Base-by-base conservation (phyloP, 1,140 invertebrate genomes). In the Camponotus vicinus region DNA sequence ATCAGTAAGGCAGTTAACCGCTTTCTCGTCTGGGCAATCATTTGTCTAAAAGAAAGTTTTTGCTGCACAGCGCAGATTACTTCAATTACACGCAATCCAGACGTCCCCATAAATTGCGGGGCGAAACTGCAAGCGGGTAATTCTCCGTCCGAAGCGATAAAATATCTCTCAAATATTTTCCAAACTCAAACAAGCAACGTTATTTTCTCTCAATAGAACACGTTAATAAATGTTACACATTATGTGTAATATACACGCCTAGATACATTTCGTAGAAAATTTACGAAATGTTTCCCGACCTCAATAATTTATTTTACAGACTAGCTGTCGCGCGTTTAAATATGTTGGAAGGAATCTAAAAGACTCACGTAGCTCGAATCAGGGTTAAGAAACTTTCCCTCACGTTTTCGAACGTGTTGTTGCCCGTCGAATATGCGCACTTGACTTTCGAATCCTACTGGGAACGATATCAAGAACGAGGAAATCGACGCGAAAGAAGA, bases 41-140 rank as follows among this genome's bases (percentile, higher is more conserved):
- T 75, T 83, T 83, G 79, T 75, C 79, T 75, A 37, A 75, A 75
- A 83, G 69, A 61, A 83, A 83, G 64, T 83, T 83, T 75, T 83
- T 75, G 69, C 40, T 21, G 40, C 55, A 18, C 52, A 27, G 66
- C 37, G 78, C 32, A 83, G 79, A 75, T 83, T 63, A 83, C 79
- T 83, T 83, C 55, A 75, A 83, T 75, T 82, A 73, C 55, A 75
- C 55, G 79, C 79, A 59, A 61, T 63, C 55, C 18, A 55, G 40
- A 82, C 52, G 11, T 59, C 11, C 67, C 5, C 55, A 21, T 59
- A 40, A 80, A 70, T 80, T 80, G 34, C 27, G 8, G 21, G 70
- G 34, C 66, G 3, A 40, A 52, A 80, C 21, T 49, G 11, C 66
- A 5, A 42, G 15, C 49, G 15, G 55, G 40, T 70, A 70, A 80